Evolutionary conservation across 2,797 vertebrate species (phyloP).

Genomic region (Sebastes matsubarae): DNA sequence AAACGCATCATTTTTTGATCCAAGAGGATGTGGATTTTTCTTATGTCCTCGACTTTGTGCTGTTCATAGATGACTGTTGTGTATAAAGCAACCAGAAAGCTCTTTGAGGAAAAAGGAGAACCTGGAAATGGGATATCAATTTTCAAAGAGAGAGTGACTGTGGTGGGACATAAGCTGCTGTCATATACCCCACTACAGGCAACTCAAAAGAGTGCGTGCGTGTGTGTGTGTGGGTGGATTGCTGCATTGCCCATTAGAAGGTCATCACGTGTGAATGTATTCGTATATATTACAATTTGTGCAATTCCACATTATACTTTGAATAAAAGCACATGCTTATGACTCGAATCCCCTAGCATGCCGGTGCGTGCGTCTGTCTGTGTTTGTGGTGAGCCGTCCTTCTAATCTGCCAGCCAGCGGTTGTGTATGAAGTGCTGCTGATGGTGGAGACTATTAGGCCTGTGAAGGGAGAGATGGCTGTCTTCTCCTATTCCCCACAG

Average conservation of each 20-base stretch:
- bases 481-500: constrained; percentile 76
- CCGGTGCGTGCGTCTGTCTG: constrained; percentile 47
- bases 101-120: constrained; percentile 2
- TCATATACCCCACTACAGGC: not conserved
- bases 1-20: not conserved
- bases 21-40: not conserved
- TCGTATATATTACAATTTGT: constrained; percentile 10
- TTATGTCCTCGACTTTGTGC: not conserved
- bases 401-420: constrained; percentile 73
- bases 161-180: not conserved
- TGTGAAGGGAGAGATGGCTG: constrained; percentile 64
- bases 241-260: constrained; percentile 4
- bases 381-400: constrained; percentile 58
- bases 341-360: constrained; percentile 20
- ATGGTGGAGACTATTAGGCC: constrained; percentile 73
- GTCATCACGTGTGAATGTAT: constrained; percentile 25
- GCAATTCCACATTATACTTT: constrained; percentile 11
- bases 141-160: constrained; percentile 31
- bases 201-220: not conserved
- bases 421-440: constrained; percentile 80
- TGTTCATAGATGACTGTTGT: constrained; percentile 5
- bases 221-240: not conserved
- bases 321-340: not conserved
- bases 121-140: constrained; percentile 37
- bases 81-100: not conserved